These are phyloP conservation scores for Molossus alvarezi DNA, from an alignment of 2,797 vertebrate species.

Conservation along the genomic window DNA sequence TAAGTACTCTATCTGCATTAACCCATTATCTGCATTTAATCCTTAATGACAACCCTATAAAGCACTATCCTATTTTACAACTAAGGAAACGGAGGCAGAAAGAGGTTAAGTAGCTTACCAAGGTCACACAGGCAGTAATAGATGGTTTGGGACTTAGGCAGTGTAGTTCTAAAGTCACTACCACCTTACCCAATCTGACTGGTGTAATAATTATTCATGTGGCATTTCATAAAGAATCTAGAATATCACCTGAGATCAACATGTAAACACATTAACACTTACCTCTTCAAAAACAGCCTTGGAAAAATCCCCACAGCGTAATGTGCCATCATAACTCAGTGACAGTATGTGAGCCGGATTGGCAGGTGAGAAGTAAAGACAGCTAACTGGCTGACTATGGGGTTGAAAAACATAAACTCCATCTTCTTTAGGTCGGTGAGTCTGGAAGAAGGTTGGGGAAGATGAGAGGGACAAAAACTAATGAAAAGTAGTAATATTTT, in stretches of 20 bases:
- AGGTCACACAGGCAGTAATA: conserved; percentile 38
- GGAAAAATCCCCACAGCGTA: conserved; percentile 94
- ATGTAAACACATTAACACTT: conserved; percentile 66
- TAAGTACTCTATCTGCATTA: conserved; percentile 1
- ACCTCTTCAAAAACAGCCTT: conserved; percentile 94
- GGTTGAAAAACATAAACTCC: conserved; percentile 90
- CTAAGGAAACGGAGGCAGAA: conserved; percentile 5
- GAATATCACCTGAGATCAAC: not conserved
- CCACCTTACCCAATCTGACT: not conserved
- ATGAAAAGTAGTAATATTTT: conserved; percentile 45
- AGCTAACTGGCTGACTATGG: conserved; percentile 90
- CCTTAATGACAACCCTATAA: not conserved
- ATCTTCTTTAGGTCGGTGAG: conserved; percentile 86
- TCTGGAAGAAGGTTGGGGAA: conserved; percentile 87
- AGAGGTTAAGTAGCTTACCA: conserved; percentile 15
- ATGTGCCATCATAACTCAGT: conserved; percentile 92
- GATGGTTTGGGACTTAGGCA: not conserved
- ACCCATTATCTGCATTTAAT: conserved; percentile 38
- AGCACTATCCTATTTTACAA: conserved; percentile 41
- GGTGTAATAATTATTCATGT: not conserved
- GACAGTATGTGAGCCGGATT: conserved; percentile 93
- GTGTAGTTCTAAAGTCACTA: not conserved
- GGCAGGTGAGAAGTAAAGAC: conserved; percentile 92
- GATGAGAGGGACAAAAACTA: not conserved
- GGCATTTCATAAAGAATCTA: not conserved